These are phyloP conservation scores for Lasioglossum oenotherae DNA, from an alignment of 2,888 invertebrate genomes.

Conservation along the genomic window DNA sequence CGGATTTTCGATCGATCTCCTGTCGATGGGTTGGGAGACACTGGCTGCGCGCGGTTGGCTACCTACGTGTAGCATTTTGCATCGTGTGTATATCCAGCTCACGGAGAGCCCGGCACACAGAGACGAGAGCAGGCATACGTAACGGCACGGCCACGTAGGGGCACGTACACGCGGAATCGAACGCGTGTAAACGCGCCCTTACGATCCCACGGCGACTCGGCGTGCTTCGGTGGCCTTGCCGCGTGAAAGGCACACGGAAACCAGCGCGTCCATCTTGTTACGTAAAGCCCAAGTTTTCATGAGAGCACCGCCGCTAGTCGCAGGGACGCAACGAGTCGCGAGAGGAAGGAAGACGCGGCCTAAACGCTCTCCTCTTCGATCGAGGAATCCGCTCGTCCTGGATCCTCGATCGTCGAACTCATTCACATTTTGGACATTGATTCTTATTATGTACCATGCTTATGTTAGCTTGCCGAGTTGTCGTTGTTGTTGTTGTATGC, in stretches of 20 bases:
- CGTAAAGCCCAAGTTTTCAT: constrained; percentile 81
- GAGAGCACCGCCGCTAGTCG: constrained; percentile 62
- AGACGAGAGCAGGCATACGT: constrained; percentile 18
- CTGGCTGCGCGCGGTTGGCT: constrained; percentile 50
- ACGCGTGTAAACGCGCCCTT: constrained; percentile 73
- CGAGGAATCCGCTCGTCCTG: neutral
- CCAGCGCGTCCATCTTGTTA: constrained; percentile 83
- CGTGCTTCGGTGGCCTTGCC: constrained; percentile 79
- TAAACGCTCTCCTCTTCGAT: neutral
- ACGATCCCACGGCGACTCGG: constrained; percentile 72
- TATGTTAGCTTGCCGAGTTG: no score
- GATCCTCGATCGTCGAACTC: neutral
- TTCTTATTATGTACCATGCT: neutral
- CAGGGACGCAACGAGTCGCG: constrained; percentile 55
- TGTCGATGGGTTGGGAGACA: constrained; percentile 60
- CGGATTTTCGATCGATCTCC: neutral
- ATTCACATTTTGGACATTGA: neutral
- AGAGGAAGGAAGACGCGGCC: constrained; percentile 24
- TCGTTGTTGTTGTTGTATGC: no score
- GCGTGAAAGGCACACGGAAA: constrained; percentile 83
- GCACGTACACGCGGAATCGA: constrained; percentile 64
- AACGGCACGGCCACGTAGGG: constrained; percentile 53
- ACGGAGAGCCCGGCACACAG: constrained; percentile 32
- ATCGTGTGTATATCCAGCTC: constrained; percentile 29
- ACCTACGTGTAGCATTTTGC: constrained; percentile 69